A percentile compares a stretch with the other conserved stretches of the same genome.
These are phyloP conservation scores for Liodrosophila aerea DNA, from an alignment of 2,888 invertebrate species.

Conservation along the genomic window DNA sequence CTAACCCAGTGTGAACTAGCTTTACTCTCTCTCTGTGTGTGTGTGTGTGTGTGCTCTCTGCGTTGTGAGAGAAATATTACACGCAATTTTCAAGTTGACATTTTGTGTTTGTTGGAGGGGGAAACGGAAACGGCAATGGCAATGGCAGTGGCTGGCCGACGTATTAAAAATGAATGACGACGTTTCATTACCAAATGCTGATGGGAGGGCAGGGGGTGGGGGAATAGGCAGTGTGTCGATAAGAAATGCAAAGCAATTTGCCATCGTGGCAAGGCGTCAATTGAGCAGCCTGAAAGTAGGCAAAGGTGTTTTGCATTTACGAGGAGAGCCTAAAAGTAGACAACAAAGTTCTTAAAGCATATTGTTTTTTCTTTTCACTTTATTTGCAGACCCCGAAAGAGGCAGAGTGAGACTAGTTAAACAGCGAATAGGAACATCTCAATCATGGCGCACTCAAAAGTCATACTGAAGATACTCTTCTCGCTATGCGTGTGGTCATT, in stretches of 20 bases:
- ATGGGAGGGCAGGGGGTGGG: neutral
- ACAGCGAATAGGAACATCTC: neutral
- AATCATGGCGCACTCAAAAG: constrained; percentile 81
- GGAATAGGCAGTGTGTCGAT: constrained; percentile 27
- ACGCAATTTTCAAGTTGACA: constrained; percentile 57
- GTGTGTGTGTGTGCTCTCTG: neutral
- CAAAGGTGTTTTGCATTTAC: too few relatives aligned
- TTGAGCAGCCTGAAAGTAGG: constrained; percentile 30
- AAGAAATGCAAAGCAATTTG: constrained; percentile 55
- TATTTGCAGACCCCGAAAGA: neutral
- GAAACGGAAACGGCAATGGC: constrained; percentile 47
- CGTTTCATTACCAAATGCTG: constrained; percentile 43
- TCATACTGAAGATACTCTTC: constrained; percentile 82
- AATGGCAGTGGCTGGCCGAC: constrained; percentile 39
- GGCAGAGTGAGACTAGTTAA: neutral
- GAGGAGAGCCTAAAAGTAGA: constrained; percentile 28
- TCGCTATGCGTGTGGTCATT: constrained; percentile 83
- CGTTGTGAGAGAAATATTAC: constrained; percentile 56
- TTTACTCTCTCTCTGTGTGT: constrained; percentile 1
- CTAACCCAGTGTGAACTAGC: constrained; percentile 1
- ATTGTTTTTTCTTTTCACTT: constrained; percentile 1
- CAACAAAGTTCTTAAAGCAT: constrained; percentile 16
- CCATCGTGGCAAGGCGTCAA: constrained; percentile 19
- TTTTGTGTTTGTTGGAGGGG: constrained; percentile 23
- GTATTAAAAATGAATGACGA: constrained; percentile 59